Evolutionary conservation across 2,113 vertebrate species (phyloP), one percentile per base, ranked within the genome.

Genomic region (Anguilla japonica): DNA sequence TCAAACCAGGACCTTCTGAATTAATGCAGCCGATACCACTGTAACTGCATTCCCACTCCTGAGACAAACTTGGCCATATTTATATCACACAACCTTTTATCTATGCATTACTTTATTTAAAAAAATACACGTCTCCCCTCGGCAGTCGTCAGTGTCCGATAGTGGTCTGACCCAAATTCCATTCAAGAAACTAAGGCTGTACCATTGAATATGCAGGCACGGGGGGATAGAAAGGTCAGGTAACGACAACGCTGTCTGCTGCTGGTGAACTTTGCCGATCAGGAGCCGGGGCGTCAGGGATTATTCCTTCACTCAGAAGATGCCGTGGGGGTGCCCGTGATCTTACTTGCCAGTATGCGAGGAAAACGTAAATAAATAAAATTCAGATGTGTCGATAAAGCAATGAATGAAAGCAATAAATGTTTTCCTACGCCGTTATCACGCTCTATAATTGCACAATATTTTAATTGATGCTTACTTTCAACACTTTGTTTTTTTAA

Each of bases 91-190:
- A 26, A 1, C n/a, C 16, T 20, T 86, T 81, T 43, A 11, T 67
- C 79, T 81, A 15, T 81, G 7, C 22, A 34, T 81, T 82, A 80
- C 67, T 81, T 81, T 26, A 87, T 85, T 43, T 79, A 20, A 39
- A 86, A 86, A 1, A 29, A 57, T 53, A 63, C 41, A 29, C 8
- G 81, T 5, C 13, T 34, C 87, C 91, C 89, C 90, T 87, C 57
- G 78, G 81, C 87, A 75, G 84, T 83, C 83, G 81, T 79, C 75
- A 85, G 56, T 75, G 56, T 87, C 86, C 41, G 41, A 83, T 43
- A 87, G 86, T 92, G 88, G 91, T 83, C 87, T 91, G 87, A 80
- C 83, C 91, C 90, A 85, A 86, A 89, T 89, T 91, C 88, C 83
- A 41, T 87, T 85, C 84, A 87, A 86, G 60, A 84, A 87, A 88